A percentile compares a stretch with the other conserved stretches of the same genome.
Evolutionary conservation across 1,140 invertebrate genomes (phyloP).

Genomic region (Eubasilissa regina): DNA sequence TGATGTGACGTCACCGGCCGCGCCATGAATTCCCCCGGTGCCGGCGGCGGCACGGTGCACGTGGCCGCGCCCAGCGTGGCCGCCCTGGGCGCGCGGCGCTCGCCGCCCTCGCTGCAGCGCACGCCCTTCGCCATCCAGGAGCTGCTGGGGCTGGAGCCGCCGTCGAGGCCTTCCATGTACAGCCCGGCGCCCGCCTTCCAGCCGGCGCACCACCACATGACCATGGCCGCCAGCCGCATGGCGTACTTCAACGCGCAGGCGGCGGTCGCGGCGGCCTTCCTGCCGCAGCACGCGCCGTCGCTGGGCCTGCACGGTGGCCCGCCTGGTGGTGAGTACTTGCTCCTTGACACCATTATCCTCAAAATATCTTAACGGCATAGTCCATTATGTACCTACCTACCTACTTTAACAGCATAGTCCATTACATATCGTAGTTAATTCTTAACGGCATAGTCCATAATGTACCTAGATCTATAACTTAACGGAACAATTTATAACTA

Average conservation of each 20-base stretch:
- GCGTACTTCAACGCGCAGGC: constrained; percentile 91
- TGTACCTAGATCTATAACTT: no score
- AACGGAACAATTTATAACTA: no score
- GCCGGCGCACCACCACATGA: constrained; percentile 75
- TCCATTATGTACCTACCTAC: no score
- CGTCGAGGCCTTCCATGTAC: constrained; percentile 64
- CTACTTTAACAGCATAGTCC: no score
- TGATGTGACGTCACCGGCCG: not conserved
- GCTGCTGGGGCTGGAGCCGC: constrained; percentile 80
- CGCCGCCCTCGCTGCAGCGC: constrained; percentile 78
- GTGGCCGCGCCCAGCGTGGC: constrained; percentile 62
- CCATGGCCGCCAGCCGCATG: constrained; percentile 82
- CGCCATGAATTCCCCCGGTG: constrained; percentile 22
- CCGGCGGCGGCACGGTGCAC: constrained; percentile 53
- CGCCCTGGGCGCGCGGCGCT: constrained; percentile 62
- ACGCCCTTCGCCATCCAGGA: constrained; percentile 95
- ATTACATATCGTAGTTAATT: no score
- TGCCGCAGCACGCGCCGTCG: constrained; percentile 75
- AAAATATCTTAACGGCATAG: no score
- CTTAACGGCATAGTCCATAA: no score
- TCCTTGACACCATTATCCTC: no score
- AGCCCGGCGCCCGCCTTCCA: constrained; percentile 70
- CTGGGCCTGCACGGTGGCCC: constrained; percentile 65
- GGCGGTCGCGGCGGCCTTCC: constrained; percentile 88
- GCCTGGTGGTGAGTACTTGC: constrained; percentile 65